phyloP scores from a whole-genome alignment of 2,797 vertebrate genomes.

The Pseudomugil gertrudae region DNA sequence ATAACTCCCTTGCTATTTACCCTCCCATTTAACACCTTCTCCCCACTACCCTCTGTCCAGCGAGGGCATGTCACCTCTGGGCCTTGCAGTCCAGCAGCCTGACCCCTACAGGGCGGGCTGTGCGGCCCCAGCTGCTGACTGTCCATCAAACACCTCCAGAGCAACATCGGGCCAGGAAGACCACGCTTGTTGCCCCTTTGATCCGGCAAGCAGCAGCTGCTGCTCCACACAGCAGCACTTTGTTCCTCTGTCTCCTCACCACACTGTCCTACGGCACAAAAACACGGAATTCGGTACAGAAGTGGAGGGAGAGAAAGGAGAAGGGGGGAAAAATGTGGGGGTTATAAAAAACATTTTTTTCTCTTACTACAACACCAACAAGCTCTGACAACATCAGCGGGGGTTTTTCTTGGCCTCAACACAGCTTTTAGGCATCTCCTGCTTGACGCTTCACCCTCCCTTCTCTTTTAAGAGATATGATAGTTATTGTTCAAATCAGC shows the following conservation, averaged over 20 bases:
- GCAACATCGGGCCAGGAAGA: conserved; percentile 94
- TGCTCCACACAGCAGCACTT: conserved; percentile 97
- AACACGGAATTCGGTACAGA: conserved; percentile 89
- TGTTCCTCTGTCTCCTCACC: conserved; percentile 94
- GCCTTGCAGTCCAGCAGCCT: conserved; percentile 65
- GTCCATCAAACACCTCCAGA: conserved; percentile 98
- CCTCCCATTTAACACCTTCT: conserved; percentile 58
- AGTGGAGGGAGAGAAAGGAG: conserved; percentile 61
- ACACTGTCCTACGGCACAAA: conserved; percentile 94
- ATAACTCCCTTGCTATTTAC: conserved; percentile 59
- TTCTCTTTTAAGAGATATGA: conserved; percentile 91
- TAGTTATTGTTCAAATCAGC: conserved; percentile 99
- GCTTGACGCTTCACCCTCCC: conserved; percentile 89
- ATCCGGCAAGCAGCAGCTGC: conserved; percentile 96
- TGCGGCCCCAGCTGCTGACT: conserved; percentile 92
- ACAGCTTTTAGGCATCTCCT: conserved; percentile 95
- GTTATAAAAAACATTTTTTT: conserved; percentile 73
- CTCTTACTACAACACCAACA: conserved; percentile 91
- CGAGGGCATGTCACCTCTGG: conserved; percentile 73
- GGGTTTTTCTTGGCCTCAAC: conserved; percentile 94
- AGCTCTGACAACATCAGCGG: conserved; percentile 97
- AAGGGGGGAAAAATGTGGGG: conserved; percentile 43
- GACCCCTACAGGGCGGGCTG: conserved; percentile 84
- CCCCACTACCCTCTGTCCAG: conserved; percentile 62
- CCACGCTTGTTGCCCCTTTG: conserved; percentile 95